Base-by-base conservation (phyloP, 2,113 vertebrate genomes). In the Xenopus borealis region DNA sequence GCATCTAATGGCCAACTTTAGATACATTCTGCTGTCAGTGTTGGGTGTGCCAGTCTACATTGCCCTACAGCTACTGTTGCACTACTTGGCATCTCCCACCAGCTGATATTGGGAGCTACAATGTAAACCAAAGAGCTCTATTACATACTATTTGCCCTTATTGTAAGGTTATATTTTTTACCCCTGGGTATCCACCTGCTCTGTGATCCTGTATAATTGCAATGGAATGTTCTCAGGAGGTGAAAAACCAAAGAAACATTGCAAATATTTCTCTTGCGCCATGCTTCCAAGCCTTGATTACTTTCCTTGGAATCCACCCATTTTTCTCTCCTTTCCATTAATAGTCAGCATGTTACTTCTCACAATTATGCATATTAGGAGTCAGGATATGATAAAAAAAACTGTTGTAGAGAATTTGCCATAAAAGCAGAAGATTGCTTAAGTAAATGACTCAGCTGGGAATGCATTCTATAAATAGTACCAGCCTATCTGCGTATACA, bases 381-480 rank as follows among this genome's bases (percentile, higher is more conserved):
- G 47, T 50, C 47, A 50, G 5, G 47, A 50, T 50, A 12, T 50
- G 11, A 16, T 4, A 50, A 12, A 16, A 12, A 16, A 5, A 50
- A 16, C 47, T 13, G 12, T 50, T 16, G 1, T 12, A 13, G 47
- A 50, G 47, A 50, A 6, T 5, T 50, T 50, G 64, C 66, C 47
- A 23, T 16, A 46, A 55, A 57, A 45, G 44, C 30, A 72, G 40
- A 40, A 57, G 71, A 64, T 40, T 72, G 64, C 62, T 65, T 50
- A 50, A 13, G 47, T 50, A 50, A 72, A 72, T 57, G 55, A 47
- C 61, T 52, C 44, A 5, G 27, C 40, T 44, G 45, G 16, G 59
- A 71, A 62, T 46, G 10, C 27, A 19, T n/a, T n/a, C 69, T 72
- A 63, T 55, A 65, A 65, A 72, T 66, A 72, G 62, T 10, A 72